A percentile compares a stretch with the other conserved stretches of the same genome.
phyloP scores from a whole-genome alignment of 1,140 invertebrate genomes.

The Macrotrachela quadricornifera region DNA sequence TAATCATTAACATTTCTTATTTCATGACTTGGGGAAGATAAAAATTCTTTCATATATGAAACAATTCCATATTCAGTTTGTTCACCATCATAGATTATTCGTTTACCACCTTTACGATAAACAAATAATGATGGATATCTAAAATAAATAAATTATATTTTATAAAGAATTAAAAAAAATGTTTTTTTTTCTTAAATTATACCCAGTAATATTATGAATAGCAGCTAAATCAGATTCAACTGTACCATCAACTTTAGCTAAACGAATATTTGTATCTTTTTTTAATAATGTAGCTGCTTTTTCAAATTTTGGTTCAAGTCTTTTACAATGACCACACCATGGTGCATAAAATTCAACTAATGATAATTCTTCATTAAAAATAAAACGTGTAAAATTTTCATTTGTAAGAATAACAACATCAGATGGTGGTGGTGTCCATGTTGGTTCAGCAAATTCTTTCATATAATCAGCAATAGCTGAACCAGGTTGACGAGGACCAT shows the following conservation, averaged over 20 bases:
- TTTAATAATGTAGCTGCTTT: conserved; percentile 23
- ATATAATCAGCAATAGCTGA: conserved; percentile 11
- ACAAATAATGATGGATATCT: too few relatives aligned
- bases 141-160: too few relatives aligned
- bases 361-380: conserved; percentile 54
- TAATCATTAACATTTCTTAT: too few relatives aligned
- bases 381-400: conserved; percentile 57
- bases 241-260: conserved; percentile 60
- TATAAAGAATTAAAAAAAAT: too few relatives aligned
- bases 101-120: too few relatives aligned
- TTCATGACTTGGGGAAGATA: too few relatives aligned
- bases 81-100: too few relatives aligned
- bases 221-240: conserved; percentile 51
- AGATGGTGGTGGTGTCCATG: conserved; percentile 18
- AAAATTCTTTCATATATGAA: too few relatives aligned
- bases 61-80: too few relatives aligned
- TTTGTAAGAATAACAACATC: conserved; percentile 81
- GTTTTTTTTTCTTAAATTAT: too few relatives aligned
- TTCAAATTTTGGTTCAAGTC: conserved; percentile 26
- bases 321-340: conserved; percentile 35
- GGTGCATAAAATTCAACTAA: conserved; percentile 36
- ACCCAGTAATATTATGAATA: too few relatives aligned
- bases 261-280: conserved; percentile 44
- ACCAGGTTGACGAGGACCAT: conserved; percentile 51
- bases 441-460: conserved; percentile 38